A percentile compares a stretch with the other conserved stretches of the same genome.
phyloP scores from a whole-genome alignment of 2,113 vertebrate genomes.

The Otis tarda region DNA sequence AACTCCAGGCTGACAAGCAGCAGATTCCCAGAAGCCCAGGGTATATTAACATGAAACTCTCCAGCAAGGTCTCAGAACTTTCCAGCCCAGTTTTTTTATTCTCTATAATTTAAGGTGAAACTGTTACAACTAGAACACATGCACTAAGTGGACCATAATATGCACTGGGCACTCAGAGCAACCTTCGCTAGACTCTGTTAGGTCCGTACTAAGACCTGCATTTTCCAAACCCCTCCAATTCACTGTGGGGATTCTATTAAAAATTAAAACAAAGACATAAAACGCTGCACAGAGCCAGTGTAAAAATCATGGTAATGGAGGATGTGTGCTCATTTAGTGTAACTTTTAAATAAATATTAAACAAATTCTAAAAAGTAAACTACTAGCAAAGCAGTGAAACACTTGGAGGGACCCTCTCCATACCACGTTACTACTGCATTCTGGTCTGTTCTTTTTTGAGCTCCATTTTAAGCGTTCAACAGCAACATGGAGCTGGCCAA shows the following conservation, averaged over 20 bases:
- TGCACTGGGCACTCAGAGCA: background rate
- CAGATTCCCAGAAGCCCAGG: background rate
- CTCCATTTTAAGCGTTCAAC: background rate
- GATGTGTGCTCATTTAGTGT: background rate
- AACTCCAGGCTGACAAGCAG: constrained; percentile 14
- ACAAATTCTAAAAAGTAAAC: background rate
- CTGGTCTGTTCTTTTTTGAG: background rate
- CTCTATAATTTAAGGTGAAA: constrained; percentile 46
- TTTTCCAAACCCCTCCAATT: background rate
- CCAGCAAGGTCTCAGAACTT: background rate
- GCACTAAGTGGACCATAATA: background rate
- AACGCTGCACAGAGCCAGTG: background rate
- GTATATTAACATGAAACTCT: constrained; percentile 35
- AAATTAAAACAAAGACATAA: background rate
- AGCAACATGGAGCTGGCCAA: background rate
- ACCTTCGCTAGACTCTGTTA: background rate
- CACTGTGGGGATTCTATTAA: background rate
- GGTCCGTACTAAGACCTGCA: background rate
- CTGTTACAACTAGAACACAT: background rate
- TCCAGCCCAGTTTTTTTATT: background rate
- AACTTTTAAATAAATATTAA: background rate
- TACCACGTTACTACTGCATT: background rate
- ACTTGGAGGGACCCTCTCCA: background rate
- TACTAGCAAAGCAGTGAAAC: background rate
- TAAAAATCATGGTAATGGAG: background rate